Percentiles rank a stretch among this genome's conserved stretches.
Evolutionary conservation across 1,140 invertebrate genomes (phyloP).

Genomic region (Hestina assimilis): DNA sequence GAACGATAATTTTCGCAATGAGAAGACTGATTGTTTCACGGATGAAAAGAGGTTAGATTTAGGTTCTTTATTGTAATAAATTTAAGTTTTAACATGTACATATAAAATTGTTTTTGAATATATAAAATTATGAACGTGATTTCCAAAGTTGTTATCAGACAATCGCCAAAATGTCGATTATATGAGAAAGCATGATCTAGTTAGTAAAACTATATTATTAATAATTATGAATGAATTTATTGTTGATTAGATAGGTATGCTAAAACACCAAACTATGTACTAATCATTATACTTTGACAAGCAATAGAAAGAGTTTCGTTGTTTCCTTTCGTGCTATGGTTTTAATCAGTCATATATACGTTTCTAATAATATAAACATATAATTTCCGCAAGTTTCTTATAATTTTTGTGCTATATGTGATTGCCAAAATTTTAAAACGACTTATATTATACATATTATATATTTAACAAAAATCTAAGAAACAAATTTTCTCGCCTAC

Average conservation of each 20-base stretch:
- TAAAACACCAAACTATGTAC: slow-evolving; percentile 31
- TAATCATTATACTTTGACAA: slow-evolving; percentile 18
- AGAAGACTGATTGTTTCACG: slow-evolving; percentile 75
- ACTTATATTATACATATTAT: too few relatives aligned
- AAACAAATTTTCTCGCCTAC: too few relatives aligned
- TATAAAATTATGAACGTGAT: slow-evolving; percentile 26
- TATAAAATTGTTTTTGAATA: slow-evolving; percentile 52
- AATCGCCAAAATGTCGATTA: slow-evolving; percentile 21
- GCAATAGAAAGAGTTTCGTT: background rate
- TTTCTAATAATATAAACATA: too few relatives aligned
- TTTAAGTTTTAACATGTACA: slow-evolving; percentile 59
- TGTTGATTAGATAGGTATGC: slow-evolving; percentile 35
- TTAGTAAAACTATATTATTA: slow-evolving; percentile 16
- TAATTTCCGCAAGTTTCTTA: too few relatives aligned
- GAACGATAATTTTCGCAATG: slow-evolving; percentile 72
- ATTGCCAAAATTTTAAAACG: too few relatives aligned
- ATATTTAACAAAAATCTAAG: too few relatives aligned
- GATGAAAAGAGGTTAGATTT: slow-evolving; percentile 66
- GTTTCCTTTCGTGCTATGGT: background rate
- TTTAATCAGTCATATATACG: too few relatives aligned
- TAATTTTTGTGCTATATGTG: too few relatives aligned
- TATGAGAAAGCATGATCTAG: slow-evolving; percentile 19
- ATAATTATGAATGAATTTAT: slow-evolving; percentile 36
- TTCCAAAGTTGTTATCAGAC: slow-evolving; percentile 18
- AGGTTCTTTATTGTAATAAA: slow-evolving; percentile 57